Evolutionary conservation across 2,888 invertebrate genomes (phyloP), one percentile per base, ranked within the genome.

Genomic region (Drosophila emarginata): DNA sequence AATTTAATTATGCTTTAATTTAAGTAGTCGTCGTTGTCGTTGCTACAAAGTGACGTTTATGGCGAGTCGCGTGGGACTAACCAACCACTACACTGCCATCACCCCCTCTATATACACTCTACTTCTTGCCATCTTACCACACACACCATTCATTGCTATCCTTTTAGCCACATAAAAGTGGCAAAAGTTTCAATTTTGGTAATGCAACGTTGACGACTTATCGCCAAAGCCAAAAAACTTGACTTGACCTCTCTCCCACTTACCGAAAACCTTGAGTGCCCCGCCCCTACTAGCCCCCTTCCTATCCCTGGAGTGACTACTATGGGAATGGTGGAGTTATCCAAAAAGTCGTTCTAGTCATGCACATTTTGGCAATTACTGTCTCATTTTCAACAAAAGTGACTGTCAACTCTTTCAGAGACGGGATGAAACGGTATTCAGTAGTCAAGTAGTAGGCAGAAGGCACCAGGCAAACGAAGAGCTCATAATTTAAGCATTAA

Each of bases 1-100:
- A 90, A 90, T 90, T 90, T 80, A 90, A 90, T 89, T 89, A 90
- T 77, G 78, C 79, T 78, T 81, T 83, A 85, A 89, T 89, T 90
- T 89, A 82, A 85, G 83, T 79, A 81, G 78, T 78, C 76, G 76
- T 78, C 76, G 61, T 64, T 81, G 87, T 80, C 73, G 75, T 70
- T 51, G 65, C 70, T 72, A 80, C 82, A 83, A 72, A 79, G 80
- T 82, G 73, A 85, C 76, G 75, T 76, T 80, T 72, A 74, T 74
- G 79, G 60, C 62, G 21, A 51, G 40, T 26, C 65, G 37, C 32
- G 40, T 53, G 39, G 37, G 37, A 37, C 36, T n/a, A 39, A 3
- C 39, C 21, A 32, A 32, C 32, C 32, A 32, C 23, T 23, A n/a
- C n/a, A 23, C 4, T 28, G 9, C 54, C 28, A 26, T 54, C 2